Conservation (phyloP, 2,888 invertebrate species). For the Chromoteleia sp. region DNA sequence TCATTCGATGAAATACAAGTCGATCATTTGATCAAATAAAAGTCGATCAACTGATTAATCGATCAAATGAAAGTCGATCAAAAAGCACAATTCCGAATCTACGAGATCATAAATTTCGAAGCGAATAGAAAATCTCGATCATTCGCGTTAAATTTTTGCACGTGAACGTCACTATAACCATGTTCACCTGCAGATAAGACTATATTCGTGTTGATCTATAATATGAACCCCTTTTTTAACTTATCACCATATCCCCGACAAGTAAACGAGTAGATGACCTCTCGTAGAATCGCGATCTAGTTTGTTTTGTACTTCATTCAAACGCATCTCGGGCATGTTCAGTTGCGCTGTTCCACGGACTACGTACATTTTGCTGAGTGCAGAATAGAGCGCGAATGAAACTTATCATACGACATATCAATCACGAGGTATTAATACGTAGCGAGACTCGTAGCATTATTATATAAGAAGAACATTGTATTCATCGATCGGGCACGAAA, state of each 20-base stretch:
- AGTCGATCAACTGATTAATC: too few relatives aligned
- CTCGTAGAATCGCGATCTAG: slow-evolving; percentile 11
- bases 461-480: slow-evolving; percentile 18
- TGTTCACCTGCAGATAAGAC: background rate
- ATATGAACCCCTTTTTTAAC: background rate
- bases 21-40: too few relatives aligned
- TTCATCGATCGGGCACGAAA: slow-evolving; percentile 1
- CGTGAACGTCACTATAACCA: too few relatives aligned
- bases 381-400: slow-evolving; percentile 34
- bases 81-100: too few relatives aligned
- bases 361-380: slow-evolving; percentile 16
- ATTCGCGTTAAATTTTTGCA: too few relatives aligned
- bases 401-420: slow-evolving; percentile 57
- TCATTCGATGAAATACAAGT: too few relatives aligned
- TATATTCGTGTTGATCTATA: background rate
- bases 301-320: slow-evolving; percentile 21
- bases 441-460: slow-evolving; percentile 44
- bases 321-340: slow-evolving; percentile 2
- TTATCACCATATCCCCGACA: background rate
- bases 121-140: too few relatives aligned
- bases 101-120: too few relatives aligned
- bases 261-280: background rate
- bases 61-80: too few relatives aligned
- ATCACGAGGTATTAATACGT: slow-evolving; percentile 51
- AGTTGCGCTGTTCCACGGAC: slow-evolving; percentile 30